Percentiles rank a stretch among this genome's conserved stretches.
These are phyloP conservation scores for Synodontis membranacea DNA, from an alignment of 2,113 vertebrate species.

Conservation along the genomic window DNA sequence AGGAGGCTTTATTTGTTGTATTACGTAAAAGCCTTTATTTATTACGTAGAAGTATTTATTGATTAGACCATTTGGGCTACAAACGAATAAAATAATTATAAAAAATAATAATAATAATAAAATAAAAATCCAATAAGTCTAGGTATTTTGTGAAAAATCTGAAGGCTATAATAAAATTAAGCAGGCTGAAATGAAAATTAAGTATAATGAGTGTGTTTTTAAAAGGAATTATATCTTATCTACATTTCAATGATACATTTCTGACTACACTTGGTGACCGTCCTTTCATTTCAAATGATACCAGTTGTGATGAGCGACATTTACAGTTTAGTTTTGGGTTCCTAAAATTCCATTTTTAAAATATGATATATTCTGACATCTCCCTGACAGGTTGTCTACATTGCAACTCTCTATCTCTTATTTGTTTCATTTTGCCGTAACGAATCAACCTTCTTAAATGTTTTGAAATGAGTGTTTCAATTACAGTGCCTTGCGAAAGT, in stretches of 20 bases:
- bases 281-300: background rate
- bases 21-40: background rate
- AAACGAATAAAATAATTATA: background rate
- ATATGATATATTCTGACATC: background rate
- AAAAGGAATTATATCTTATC: background rate
- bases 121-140: background rate
- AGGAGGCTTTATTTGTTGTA: background rate
- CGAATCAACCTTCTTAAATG: too few relatives aligned
- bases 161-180: background rate
- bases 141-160: background rate
- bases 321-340: background rate
- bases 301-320: background rate
- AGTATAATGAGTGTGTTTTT: background rate
- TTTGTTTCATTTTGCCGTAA: too few relatives aligned
- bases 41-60: background rate
- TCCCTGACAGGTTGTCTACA: background rate
- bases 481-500: too few relatives aligned
- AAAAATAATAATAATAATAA: background rate
- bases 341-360: background rate
- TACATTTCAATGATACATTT: background rate
- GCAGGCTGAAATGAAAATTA: background rate
- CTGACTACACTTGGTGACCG: background rate
- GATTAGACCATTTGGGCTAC: background rate
- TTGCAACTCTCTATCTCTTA: too few relatives aligned
- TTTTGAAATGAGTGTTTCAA: too few relatives aligned